phyloP scores from a whole-genome alignment of 1,140 invertebrate genomes.

The Caenorhabditis tropicalis region DNA sequence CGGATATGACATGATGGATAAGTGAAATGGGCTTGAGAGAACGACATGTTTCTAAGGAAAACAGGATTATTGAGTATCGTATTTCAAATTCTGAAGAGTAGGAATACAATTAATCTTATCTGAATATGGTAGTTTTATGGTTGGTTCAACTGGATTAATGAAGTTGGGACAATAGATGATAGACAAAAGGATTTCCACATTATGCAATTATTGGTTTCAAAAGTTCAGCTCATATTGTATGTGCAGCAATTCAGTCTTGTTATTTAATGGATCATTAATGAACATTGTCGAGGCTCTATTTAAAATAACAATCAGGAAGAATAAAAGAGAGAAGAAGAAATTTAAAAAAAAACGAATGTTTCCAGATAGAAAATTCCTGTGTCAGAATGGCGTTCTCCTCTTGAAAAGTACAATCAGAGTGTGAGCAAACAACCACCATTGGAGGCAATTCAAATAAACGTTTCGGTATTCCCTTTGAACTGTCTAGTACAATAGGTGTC shows the following conservation, averaged over 20 bases:
- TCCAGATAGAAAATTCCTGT: not conserved
- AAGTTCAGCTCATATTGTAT: no score
- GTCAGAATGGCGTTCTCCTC: not conserved
- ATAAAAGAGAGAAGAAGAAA: no score
- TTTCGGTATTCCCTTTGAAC: conserved; percentile 6
- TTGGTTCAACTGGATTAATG: not conserved
- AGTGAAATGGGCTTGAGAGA: not conserved
- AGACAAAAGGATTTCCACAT: no score
- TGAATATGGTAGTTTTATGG: not conserved
- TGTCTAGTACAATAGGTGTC: conserved; percentile 6
- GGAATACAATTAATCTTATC: no score
- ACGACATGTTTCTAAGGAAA: not conserved
- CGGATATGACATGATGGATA: conserved; percentile 20
- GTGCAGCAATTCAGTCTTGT: no score
- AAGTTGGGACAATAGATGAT: no score
- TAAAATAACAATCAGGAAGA: no score
- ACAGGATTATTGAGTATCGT: not conserved
- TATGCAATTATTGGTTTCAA: no score
- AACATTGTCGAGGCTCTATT: no score
- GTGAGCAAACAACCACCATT: not conserved
- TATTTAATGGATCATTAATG: no score
- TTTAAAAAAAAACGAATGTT: not conserved
- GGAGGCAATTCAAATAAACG: conserved; percentile 25
- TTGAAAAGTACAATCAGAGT: not conserved
- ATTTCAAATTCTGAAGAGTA: not conserved